These are phyloP conservation scores for Anthopleura xanthogrammica DNA, from an alignment of 92 coral and sea anemone species.

Conservation along the genomic window DNA sequence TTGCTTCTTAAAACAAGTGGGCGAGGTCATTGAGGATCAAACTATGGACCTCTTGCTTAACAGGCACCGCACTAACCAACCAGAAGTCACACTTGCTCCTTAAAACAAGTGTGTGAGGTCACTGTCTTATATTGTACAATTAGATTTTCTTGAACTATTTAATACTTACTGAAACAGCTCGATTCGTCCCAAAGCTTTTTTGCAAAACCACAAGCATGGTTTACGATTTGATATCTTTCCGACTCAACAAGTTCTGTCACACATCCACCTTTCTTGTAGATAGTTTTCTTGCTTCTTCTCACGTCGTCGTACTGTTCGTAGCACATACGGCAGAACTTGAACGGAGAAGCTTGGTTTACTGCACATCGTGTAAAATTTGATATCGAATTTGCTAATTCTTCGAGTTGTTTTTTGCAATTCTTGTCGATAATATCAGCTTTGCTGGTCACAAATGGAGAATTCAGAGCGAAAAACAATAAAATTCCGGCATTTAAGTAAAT, in stretches of 20 bases:
- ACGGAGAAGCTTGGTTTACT: conserved; percentile 54
- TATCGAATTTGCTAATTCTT: conserved; percentile 39
- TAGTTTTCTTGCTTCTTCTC: background rate
- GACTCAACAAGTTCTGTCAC: conserved; percentile 30
- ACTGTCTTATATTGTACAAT: too few relatives aligned
- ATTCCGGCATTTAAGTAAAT: background rate
- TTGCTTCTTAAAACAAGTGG: background rate
- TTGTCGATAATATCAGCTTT: background rate
- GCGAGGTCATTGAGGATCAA: background rate
- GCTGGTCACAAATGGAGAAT: background rate
- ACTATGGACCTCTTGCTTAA: too few relatives aligned
- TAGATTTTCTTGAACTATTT: background rate
- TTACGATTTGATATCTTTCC: conserved; percentile 61
- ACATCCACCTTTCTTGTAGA: conserved; percentile 20
- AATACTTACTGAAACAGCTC: conserved; percentile 47
- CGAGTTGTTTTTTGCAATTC: conserved; percentile 22
- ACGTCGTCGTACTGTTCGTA: conserved; percentile 23
- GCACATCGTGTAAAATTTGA: conserved; percentile 65
- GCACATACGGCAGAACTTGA: conserved; percentile 61
- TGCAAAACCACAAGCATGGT: conserved; percentile 42
- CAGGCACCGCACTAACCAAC: background rate
- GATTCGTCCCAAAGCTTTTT: conserved; percentile 52
- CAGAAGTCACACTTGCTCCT: background rate
- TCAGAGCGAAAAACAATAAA: background rate
- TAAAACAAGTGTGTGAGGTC: too few relatives aligned